Conservation (phyloP, 1,140 invertebrate species). For the Chrysomallon squamiferum region DNA sequence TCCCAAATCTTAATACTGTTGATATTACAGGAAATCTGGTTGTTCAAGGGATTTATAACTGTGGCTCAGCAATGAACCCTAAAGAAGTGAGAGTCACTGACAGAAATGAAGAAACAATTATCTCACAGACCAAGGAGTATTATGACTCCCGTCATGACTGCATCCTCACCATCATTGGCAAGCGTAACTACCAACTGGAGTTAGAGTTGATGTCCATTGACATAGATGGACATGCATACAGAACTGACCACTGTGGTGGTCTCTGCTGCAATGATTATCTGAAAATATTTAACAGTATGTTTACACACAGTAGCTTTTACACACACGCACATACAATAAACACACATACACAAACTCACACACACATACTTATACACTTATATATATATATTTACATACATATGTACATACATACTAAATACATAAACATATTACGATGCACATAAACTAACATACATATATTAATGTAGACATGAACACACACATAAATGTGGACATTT, state of each 20-base stretch:
- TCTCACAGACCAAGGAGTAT: slow-evolving; percentile 28
- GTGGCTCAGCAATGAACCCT: slow-evolving; percentile 25
- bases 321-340: not conserved
- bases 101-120: slow-evolving; percentile 23
- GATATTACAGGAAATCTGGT: slow-evolving; percentile 31
- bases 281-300: slow-evolving; percentile 42
- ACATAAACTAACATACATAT: no score
- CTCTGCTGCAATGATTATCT: slow-evolving; percentile 35
- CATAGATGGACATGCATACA: slow-evolving; percentile 26
- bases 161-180: slow-evolving; percentile 39
- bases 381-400: no score
- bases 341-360: no score
- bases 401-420: no score
- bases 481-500: not conserved
- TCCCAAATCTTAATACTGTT: no score
- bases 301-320: not conserved
- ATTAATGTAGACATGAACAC: not conserved
- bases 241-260: slow-evolving; percentile 16
- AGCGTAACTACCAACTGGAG: slow-evolving; percentile 34
- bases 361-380: no score
- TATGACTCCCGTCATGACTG: slow-evolving; percentile 27
- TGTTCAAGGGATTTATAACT: slow-evolving; percentile 28
- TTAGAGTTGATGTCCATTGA: slow-evolving; percentile 22
- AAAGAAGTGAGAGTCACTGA: slow-evolving; percentile 22
- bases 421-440: no score